Base-by-base conservation (phyloP, 2,797 vertebrate species). In the Sebastes itinus region DNA sequence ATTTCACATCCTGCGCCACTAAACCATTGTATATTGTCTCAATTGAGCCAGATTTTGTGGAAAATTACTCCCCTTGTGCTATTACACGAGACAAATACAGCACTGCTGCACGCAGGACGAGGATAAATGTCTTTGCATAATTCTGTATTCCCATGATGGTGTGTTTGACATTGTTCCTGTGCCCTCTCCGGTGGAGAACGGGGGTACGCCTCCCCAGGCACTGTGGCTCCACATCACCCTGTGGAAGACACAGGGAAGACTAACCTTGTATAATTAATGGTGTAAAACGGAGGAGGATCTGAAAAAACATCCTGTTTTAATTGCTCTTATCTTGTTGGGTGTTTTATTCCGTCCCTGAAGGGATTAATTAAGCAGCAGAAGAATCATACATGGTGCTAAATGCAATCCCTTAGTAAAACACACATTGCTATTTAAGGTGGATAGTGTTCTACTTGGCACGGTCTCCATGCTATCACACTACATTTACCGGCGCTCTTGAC, bases 181-280 rank as follows among this genome's bases (percentile, higher is more conserved):
- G 92, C 89, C 92, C 92, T 93, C 83, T 78, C 69, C 38, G 72
- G 32, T 80, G 66, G 77, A 85, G 87, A 82, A 84, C 22, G 18
- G 78, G 71, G 80, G 75, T 79, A 72, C 42, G 42, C 72, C 77
- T 88, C 88, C 87, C 88, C 81, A 81, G 83, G 84, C 80, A 35
- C 75, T 18, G 80, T 71, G 77, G 79, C 79, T 81, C 69, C 61
- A 74, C 74, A 69, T 87, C 79, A 80, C 89, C 90, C 87, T 56
- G 74, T 85, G 74, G 76, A 92, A 90, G 86, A 93, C 84, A 83
- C 73, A 1, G 52, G 72, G 75, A 90, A 83, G 11, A 69, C 86
- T 89, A 89, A 92, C 91, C 90, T 92, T 92, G 87, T 87, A 83
- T 95, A 92, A 93, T 94, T 92, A 93, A 93, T 95, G 90, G 88